These are phyloP conservation scores for Dasypus novemcinctus DNA, from an alignment of 2,113 vertebrate species.

Conservation along the genomic window DNA sequence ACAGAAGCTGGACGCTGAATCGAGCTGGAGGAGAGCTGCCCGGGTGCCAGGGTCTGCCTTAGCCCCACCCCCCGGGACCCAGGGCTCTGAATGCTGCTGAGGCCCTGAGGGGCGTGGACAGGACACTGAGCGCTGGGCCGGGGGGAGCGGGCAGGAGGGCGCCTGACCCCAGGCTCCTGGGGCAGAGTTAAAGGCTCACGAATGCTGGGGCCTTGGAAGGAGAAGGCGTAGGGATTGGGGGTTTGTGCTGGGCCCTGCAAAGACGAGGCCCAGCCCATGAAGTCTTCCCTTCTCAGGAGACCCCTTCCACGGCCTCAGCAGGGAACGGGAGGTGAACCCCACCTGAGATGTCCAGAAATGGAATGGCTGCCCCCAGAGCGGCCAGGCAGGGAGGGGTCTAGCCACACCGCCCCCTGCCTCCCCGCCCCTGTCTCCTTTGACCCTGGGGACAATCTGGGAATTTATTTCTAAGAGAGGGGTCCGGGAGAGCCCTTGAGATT, in stretches of 20 bases:
- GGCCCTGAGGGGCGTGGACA: neutral
- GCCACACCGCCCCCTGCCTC: neutral
- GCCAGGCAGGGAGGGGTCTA: too few species aligned
- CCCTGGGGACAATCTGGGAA: neutral
- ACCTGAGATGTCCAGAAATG: neutral
- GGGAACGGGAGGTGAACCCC: neutral
- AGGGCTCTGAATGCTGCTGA: neutral
- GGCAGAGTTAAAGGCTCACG: neutral
- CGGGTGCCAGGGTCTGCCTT: neutral
- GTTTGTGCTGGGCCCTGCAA: neutral
- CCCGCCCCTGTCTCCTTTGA: neutral
- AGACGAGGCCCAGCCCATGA: neutral
- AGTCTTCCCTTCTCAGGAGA: neutral
- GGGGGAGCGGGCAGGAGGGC: fast-evolving
- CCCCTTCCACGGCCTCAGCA: neutral
- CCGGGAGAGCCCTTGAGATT: fast-evolving
- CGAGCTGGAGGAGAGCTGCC: neutral
- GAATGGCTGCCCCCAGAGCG: neutral
- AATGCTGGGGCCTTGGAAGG: too few species aligned
- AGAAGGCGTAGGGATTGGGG: neutral
- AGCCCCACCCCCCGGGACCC: neutral
- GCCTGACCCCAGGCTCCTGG: neutral
- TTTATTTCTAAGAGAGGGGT: fast-evolving
- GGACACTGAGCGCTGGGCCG: fast-evolving
- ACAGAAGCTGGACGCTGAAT: fast-evolving